Base-by-base conservation (phyloP, 2,888 invertebrate species). In the Colostygia pectinataria region DNA sequence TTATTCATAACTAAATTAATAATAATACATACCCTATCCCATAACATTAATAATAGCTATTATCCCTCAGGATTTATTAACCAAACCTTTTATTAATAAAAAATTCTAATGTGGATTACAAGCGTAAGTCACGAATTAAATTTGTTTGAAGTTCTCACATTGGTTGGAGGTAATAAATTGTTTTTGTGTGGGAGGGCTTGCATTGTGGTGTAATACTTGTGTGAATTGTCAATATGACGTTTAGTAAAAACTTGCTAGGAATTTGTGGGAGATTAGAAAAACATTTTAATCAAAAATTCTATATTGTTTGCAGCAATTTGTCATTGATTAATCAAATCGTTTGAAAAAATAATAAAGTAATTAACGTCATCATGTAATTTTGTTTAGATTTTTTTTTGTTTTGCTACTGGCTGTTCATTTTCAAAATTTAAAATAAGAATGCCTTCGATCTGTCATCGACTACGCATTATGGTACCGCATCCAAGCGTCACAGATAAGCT, bases 1-100 rank as follows among this genome's bases (percentile, higher is more conserved):
- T 86, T 72, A 87, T 87, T 87, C 84, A 88, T 85, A 71, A 68
- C 73, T 63, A 80, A 83, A 85, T 88, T 87, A 87, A 80, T 85
- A 83, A 77, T 73, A 79, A 78, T 80, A 81, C 49, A 44, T 50
- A 78, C 80, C 83, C 78, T 77, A 77, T 74, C 61, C 61, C 63
- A 54, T 67, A 68, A 67, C 66, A 65, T 67, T 71, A 77, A 77
- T 77, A 70, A 76, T 65, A 65, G 71, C 67, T 71, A 74, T 66
- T 66, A 72, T 63, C 65, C 53, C 48, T 10, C 1, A 31, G 71
- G 68, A 71, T 72, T 76, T 72, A 76, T 74, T 75, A 71, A 62
- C 60, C 60, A 63, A 46, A 45, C 44, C 36, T 57, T 50, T 61
- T 81, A 85, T 83, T 87, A 88, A 88, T 88, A 89, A 89, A 89